Evolutionary conservation across 2,113 vertebrate species (phyloP).

Genomic region (Cariama cristata): DNA sequence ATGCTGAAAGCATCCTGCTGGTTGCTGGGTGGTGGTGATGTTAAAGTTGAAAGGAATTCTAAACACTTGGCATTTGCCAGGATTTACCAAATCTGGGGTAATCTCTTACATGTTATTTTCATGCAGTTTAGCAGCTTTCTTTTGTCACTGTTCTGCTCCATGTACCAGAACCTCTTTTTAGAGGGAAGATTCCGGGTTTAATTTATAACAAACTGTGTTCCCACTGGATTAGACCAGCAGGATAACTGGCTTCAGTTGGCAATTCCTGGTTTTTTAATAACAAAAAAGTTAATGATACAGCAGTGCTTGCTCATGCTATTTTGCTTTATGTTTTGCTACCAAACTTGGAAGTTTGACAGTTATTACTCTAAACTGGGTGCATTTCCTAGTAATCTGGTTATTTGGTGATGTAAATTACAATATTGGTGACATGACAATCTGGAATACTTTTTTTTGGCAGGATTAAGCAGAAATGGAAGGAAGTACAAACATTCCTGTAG

Average conservation of each 20-base stretch:
- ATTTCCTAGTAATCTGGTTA: not conserved
- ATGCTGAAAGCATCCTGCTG: not conserved
- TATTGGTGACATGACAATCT: not conserved
- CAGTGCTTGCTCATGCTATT: slow-evolving; percentile 3
- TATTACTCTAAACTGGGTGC: not conserved
- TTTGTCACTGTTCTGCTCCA: not conserved
- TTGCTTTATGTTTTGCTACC: slow-evolving; percentile 26
- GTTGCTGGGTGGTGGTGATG: not conserved
- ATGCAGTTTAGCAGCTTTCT: not conserved
- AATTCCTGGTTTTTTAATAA: not conserved
- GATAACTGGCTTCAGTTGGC: slow-evolving; percentile 1
- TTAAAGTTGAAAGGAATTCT: slow-evolving; percentile 22
- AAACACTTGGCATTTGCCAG: not conserved
- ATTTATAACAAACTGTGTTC: slow-evolving; percentile 15
- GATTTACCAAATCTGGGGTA: not conserved
- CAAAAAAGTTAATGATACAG: not conserved
- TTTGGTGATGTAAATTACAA: not conserved
- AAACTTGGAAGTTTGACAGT: slow-evolving; percentile 6
- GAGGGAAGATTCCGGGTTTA: not conserved
- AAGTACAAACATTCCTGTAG: not conserved
- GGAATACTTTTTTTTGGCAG: not conserved
- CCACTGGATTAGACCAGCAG: not conserved
- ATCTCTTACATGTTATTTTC: not conserved
- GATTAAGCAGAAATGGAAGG: not conserved
- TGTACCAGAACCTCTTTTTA: not conserved